These are phyloP conservation scores for Microtus pennsylvanicus DNA, from an alignment of 2,113 vertebrate species.

Conservation along the genomic window DNA sequence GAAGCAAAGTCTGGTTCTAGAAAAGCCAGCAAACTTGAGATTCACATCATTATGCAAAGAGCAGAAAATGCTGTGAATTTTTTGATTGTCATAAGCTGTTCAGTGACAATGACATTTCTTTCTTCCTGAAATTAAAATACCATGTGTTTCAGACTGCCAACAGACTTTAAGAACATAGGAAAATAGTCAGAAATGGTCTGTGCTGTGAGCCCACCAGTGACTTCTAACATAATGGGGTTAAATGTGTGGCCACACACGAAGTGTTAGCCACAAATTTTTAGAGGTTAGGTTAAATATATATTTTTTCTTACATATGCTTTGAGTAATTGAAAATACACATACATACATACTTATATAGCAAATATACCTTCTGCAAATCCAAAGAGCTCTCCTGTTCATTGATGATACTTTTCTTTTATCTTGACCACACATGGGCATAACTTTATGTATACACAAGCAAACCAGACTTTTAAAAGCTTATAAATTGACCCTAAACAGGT, in stretches of 20 bases:
- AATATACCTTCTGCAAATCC: background rate
- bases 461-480: background rate
- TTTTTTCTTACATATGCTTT: background rate
- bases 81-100: background rate
- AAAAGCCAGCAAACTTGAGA: conserved; percentile 26
- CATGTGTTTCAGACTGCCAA: background rate
- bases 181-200: background rate
- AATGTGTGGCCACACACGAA: no score
- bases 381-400: background rate
- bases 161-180: background rate
- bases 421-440: background rate
- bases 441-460: background rate
- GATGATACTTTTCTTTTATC: background rate
- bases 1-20: background rate
- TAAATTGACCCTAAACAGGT: conserved; percentile 1
- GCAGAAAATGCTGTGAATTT: background rate
- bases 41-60: conserved; percentile 18
- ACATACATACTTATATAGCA: background rate
- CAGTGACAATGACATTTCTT: background rate
- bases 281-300: background rate
- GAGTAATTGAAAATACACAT: background rate
- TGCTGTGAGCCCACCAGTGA: background rate
- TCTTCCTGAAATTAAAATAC: background rate
- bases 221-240: background rate
- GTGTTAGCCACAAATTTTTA: background rate